These are phyloP conservation scores for Rousettus leschenaultii DNA, from an alignment of 2,113 vertebrate species.

Conservation along the genomic window DNA sequence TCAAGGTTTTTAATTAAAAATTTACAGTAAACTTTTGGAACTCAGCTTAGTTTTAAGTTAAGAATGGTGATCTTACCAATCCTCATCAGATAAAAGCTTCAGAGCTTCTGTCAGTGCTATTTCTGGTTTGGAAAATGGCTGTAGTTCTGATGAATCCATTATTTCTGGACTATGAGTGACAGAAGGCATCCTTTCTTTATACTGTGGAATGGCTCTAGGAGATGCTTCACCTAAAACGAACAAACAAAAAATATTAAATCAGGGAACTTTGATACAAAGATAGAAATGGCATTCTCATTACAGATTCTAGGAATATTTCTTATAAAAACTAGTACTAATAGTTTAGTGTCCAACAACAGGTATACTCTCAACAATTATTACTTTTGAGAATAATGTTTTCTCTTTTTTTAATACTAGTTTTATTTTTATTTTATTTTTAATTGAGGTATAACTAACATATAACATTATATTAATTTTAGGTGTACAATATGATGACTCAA, in stretches of 20 bases:
- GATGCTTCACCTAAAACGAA: constrained; percentile 81
- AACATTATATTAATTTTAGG: neutral
- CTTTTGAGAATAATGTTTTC: neutral
- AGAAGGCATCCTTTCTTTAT: constrained; percentile 77
- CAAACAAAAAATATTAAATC: neutral
- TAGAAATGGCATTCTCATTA: neutral
- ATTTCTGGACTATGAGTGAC: constrained; percentile 79
- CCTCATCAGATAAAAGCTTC: constrained; percentile 85
- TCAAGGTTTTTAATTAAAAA: neutral
- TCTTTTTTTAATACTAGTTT: neutral
- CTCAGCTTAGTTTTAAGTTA: neutral
- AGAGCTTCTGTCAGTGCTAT: constrained; percentile 86
- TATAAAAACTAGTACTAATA: neutral
- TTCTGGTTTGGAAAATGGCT: constrained; percentile 89
- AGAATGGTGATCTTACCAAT: constrained; percentile 86
- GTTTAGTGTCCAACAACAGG: neutral
- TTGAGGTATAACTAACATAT: neutral
- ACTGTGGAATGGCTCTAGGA: constrained; percentile 71
- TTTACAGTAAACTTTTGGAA: neutral
- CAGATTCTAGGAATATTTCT: neutral
- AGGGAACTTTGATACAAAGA: neutral
- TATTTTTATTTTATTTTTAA: neutral
- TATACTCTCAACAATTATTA: neutral
- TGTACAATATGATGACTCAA: neutral
- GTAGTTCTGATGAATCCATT: constrained; percentile 83